Conservation (phyloP, 2,797 vertebrate genomes). For the Uromys caudimaculatus region DNA sequence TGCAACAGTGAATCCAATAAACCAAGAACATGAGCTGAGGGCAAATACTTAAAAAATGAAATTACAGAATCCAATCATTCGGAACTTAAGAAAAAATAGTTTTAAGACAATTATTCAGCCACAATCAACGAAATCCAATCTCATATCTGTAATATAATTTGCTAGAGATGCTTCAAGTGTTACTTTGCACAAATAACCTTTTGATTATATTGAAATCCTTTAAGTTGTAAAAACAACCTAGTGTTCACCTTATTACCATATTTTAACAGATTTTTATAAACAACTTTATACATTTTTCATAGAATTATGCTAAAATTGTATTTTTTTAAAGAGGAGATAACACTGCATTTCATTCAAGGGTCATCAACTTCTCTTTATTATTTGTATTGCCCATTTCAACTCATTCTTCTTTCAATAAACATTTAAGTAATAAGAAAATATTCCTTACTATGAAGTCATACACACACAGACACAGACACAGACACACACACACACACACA, state of each 20-base stretch:
- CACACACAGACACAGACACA: no score
- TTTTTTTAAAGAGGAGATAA: neutral
- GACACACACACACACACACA: neutral
- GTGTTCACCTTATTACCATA: neutral
- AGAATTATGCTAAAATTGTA: slow-evolving; percentile 17
- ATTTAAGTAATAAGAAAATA: neutral
- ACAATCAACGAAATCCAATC: slow-evolving; percentile 41
- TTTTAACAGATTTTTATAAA: slow-evolving; percentile 40
- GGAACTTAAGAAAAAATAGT: slow-evolving; percentile 54
- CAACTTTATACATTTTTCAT: slow-evolving; percentile 11
- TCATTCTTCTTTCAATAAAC: slow-evolving; percentile 13
- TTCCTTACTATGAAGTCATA: neutral
- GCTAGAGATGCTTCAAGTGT: slow-evolving; percentile 55
- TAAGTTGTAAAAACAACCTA: slow-evolving; percentile 29
- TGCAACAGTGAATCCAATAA: slow-evolving; percentile 41
- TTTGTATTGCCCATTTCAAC: slow-evolving; percentile 21
- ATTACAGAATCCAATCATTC: slow-evolving; percentile 41
- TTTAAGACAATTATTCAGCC: slow-evolving; percentile 56
- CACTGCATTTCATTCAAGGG: slow-evolving; percentile 14
- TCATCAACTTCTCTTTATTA: neutral
- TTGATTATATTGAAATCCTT: slow-evolving; percentile 26
- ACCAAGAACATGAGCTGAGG: slow-evolving; percentile 16
- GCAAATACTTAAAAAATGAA: slow-evolving; percentile 47
- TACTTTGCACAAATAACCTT: slow-evolving; percentile 37
- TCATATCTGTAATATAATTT: slow-evolving; percentile 1